phyloP scores from a whole-genome alignment of 2,113 vertebrate genomes.

The Archilochus colubris region DNA sequence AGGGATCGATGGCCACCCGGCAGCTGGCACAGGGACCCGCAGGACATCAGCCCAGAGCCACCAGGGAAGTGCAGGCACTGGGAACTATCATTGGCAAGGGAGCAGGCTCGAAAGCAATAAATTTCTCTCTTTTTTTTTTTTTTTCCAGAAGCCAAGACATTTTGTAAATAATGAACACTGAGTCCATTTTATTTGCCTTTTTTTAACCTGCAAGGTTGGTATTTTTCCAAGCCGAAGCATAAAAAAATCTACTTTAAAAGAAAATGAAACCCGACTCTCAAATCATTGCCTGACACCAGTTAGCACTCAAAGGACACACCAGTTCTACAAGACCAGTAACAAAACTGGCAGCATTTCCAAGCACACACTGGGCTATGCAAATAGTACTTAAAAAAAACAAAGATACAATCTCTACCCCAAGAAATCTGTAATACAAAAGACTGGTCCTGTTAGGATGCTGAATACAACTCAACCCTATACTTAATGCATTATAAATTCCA shows the following conservation, averaged over 20 bases:
- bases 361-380: accelerated
- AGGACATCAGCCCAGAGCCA: not conserved
- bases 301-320: not conserved
- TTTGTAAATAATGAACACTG: conserved; percentile 6
- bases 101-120: no score
- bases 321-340: not conserved
- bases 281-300: not conserved
- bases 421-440: not conserved
- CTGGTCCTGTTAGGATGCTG: not conserved
- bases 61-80: not conserved
- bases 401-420: not conserved
- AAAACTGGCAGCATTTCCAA: not conserved
- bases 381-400: not conserved
- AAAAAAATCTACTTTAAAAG: not conserved
- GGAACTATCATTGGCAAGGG: no score
- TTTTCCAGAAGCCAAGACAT: not conserved
- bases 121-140: no score
- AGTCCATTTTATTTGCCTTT: not conserved
- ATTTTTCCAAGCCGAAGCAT: not conserved
- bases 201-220: not conserved
- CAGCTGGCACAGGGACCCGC: not conserved
- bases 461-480: not conserved
- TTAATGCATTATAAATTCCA: not conserved
- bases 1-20: not conserved
- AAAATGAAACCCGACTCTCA: not conserved